Base-by-base conservation (phyloP, 2,113 vertebrate species). In the Oryzias melastigma region DNA sequence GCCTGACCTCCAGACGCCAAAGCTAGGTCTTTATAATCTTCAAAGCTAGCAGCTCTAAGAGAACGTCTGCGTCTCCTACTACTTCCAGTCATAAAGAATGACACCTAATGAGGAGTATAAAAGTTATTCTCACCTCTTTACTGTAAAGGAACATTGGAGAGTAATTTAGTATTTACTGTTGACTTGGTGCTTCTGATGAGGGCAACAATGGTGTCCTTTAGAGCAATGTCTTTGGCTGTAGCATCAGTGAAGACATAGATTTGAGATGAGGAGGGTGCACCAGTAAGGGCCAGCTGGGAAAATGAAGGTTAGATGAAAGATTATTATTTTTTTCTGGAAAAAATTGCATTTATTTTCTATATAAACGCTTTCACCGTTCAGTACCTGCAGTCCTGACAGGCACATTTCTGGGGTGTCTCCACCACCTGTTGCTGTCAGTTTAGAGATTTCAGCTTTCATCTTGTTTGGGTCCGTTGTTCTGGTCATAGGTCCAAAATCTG, bases 171-270 rank as follows among this genome's bases (percentile, higher is more conserved):
- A 59, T 62, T 89, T 85, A 92, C 91, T 13, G 71, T 83, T 43
- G 91, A 90, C 52, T 89, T 90, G 35, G 77, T 81, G 58, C 68
- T 87, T 51, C 81, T 73, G 22, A 89, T 89, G 44, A 92, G 90
- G 27, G 90, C 84, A 2, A 45, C 7, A 27, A 92, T 87, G 18
- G 83, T 90, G 57, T 88, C 85, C 52, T 88, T 80, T 14, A 92
- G 81, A 0, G 7, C 0, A 0, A 69, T 77, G 71, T 92, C 91
- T 84, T 92, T 92, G 4, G 90, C 72, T 17, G 0, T 0, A 29
- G 87, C 91, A 52, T 92, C 90, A 18, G 90, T 92, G 73, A 92
- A 92, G 62, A 92, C 87, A 52, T 81, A 92, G 62, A 92, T 90
- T 17, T 86, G 1, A 24, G 90, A 90, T 48, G 77, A 90, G 22